Conservation (phyloP, 2,797 vertebrate species). For the Falco peregrinus region DNA sequence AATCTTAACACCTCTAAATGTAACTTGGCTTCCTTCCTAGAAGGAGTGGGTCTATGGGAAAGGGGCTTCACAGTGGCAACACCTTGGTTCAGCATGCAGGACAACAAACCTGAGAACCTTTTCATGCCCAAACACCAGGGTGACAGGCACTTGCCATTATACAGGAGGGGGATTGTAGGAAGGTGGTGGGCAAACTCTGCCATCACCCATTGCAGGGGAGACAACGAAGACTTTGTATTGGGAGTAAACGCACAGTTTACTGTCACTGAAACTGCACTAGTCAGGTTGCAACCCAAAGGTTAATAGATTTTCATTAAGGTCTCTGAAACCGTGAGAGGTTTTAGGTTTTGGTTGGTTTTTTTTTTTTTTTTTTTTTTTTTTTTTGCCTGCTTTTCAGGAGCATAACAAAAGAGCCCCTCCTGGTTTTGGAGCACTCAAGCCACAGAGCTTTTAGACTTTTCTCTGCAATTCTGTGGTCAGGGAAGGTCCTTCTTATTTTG, state of each 20-base stretch:
- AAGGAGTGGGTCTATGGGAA: neutral
- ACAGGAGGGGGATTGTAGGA: neutral
- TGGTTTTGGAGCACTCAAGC: neutral
- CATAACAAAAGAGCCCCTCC: neutral
- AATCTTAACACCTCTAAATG: constrained; percentile 30
- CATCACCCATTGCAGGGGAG: neutral
- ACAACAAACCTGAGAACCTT: neutral
- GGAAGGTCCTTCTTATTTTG: neutral
- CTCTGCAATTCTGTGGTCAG: neutral
- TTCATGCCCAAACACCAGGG: neutral
- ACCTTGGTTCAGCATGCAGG: neutral
- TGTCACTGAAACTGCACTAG: neutral
- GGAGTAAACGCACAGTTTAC: neutral
- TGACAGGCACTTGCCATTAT: neutral
- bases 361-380: neutral
- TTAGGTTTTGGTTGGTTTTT: too few relatives aligned
- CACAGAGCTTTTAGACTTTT: neutral
- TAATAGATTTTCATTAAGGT: neutral
- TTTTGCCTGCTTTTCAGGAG: neutral
- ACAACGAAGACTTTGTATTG: neutral
- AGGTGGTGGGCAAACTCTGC: neutral
- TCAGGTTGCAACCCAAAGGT: neutral
- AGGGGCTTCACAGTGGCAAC: neutral
- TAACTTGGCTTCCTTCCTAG: constrained; percentile 32
- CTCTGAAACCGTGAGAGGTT: neutral